Base-by-base conservation (phyloP, 2,797 vertebrate genomes). In the Enteromius treurensis region DNA sequence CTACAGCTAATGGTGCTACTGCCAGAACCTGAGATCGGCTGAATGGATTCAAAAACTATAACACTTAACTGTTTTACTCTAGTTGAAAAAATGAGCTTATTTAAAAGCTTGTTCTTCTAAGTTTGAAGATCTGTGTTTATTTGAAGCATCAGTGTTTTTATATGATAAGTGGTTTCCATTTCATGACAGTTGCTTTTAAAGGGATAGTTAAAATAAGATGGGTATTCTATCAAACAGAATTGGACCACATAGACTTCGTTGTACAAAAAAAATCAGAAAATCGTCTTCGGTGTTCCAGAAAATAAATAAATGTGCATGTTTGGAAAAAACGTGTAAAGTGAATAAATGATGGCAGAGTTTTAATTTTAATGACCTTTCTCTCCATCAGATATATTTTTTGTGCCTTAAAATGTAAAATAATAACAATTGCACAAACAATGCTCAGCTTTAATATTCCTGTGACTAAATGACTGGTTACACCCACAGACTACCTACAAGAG, bases 401-500 rank as follows among this genome's bases (percentile, higher is more conserved):
- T 70, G 15, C 10, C 17, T 17, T 17, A 34, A 49, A 49, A 42
- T 5, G 15, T 70, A 37, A 14, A 79, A 37, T 42, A 47, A 32
- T 37, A 21, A 67, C 11, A 49, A 49, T 17, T 67, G 32, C 40
- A 64, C 42, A 64, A 64, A 51, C 32, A 2, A 23, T 64, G 51
- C 55, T 29, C 37, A 17, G 32, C n/a, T 23, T 45, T 32, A 6
- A 58, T 19, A 37, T 76, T 65, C 32, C 58, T 29, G 9, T 70
- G 4, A 26, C 32, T 82, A n/a, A 64, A 34, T 51, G 2, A 68
- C 7, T 74, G 47, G 21, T 17, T 76, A 26, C 73, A 73, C 55
- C 80, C 14, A 0, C 91, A 99, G 98, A 96, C 64, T 94, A 93
- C 88, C 94, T 98, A 62, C 94, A 93, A 79, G 90, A 93, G 0